phyloP scores from a whole-genome alignment of 2,113 vertebrate genomes.

The Psammodynastes pulverulentus region DNA sequence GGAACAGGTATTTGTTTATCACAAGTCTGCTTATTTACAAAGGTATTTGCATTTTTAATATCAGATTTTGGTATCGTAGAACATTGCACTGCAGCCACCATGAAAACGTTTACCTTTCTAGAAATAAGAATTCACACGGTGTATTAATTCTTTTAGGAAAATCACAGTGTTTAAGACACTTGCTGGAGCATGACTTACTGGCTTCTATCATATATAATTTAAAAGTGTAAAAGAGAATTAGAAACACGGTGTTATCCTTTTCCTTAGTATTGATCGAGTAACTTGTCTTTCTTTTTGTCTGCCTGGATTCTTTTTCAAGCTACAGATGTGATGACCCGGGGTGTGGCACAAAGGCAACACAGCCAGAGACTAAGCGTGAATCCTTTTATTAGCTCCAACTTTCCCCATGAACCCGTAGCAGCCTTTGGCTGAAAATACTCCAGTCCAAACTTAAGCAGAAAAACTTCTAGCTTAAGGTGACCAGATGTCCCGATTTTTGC shows the following conservation, averaged over 20 bases:
- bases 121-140: conserved; percentile 33
- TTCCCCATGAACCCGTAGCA: too few relatives aligned
- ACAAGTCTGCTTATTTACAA: conserved; percentile 18
- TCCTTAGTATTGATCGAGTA: not conserved
- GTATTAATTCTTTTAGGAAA: conserved; percentile 36
- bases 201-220: conserved; percentile 35
- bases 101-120: conserved; percentile 31
- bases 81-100: conserved; percentile 23
- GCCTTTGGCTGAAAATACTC: too few relatives aligned
- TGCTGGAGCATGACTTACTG: conserved; percentile 31
- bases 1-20: conserved; percentile 33
- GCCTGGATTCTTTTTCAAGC: not conserved
- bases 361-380: too few relatives aligned
- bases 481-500: too few relatives aligned
- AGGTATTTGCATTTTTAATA: conserved; percentile 41
- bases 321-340: too few relatives aligned
- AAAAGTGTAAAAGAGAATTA: conserved; percentile 20
- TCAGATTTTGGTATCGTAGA: conserved; percentile 33
- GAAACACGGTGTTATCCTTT: conserved; percentile 15
- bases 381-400: too few relatives aligned
- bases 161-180: conserved; percentile 39
- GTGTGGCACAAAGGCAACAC: too few relatives aligned
- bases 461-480: too few relatives aligned
- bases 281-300: not conserved
- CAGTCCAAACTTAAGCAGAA: too few relatives aligned